A percentile compares a stretch with the other conserved stretches of the same genome.
Evolutionary conservation across 2,113 vertebrate species (phyloP).

Genomic region (Carlito syrichta): DNA sequence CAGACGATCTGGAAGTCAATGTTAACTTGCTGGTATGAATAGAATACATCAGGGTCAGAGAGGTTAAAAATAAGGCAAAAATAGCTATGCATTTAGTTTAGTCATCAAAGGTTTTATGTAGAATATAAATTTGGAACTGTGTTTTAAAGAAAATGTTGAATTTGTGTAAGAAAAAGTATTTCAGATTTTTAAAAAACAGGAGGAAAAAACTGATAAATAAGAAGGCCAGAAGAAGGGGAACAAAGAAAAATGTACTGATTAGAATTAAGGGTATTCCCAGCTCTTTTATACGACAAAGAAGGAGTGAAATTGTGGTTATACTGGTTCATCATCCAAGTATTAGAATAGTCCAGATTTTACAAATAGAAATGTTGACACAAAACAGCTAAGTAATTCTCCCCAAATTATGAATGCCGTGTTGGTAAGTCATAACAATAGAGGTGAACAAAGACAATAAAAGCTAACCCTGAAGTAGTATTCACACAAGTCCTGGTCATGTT

Average conservation of each 20-base stretch:
- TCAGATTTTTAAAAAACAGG: neutral
- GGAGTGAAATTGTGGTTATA: neutral
- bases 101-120: neutral
- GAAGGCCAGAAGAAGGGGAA: neutral
- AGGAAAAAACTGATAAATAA: neutral
- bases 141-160: slow-evolving; percentile 10
- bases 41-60: neutral
- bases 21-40: no score
- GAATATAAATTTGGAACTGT: neutral
- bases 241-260: neutral
- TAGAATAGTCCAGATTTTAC: neutral
- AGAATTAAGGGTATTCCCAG: neutral
- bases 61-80: neutral
- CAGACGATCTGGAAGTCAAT: neutral
- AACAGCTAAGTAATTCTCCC: neutral
- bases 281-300: neutral
- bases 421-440: neutral
- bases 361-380: neutral
- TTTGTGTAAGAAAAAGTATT: neutral
- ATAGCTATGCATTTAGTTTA: neutral
- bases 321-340: neutral
- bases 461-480: neutral
- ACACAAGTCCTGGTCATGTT: neutral
- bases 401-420: neutral
- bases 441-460: neutral